Evolutionary conservation across 2,888 invertebrate species (phyloP).

Genomic region (Brachyopa scutellaris): DNA sequence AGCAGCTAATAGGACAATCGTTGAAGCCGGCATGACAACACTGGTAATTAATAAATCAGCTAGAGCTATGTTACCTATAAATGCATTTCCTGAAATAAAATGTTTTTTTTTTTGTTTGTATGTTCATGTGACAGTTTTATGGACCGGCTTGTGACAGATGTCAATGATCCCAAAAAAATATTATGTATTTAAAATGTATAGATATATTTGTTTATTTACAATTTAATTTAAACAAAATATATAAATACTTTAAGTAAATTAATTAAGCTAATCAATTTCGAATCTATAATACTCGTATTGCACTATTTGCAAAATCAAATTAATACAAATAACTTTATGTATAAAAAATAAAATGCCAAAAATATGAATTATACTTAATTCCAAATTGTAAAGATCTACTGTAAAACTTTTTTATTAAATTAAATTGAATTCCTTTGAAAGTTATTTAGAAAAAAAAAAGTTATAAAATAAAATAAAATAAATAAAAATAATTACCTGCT

Average conservation of each 20-base stretch:
- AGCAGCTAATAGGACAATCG: slow-evolving; percentile 87
- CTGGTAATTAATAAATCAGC: slow-evolving; percentile 88
- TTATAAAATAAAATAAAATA: slow-evolving; percentile 2
- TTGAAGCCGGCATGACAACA: slow-evolving; percentile 87
- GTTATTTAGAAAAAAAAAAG: not conserved
- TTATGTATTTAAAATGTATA: not conserved
- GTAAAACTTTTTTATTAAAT: not conserved
- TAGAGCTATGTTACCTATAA: slow-evolving; percentile 87
- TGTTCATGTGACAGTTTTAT: slow-evolving; percentile 16
- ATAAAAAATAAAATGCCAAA: slow-evolving; percentile 24
- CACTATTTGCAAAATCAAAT: no score
- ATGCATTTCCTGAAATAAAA: slow-evolving; percentile 85
- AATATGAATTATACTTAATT: not conserved
- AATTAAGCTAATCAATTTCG: no score
- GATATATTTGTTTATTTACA: not conserved
- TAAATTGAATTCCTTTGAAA: not conserved
- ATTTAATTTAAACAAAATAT: no score
- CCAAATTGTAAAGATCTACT: slow-evolving; percentile 25
- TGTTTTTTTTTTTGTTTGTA: slow-evolving; percentile 54
- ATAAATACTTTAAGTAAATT: not conserved
- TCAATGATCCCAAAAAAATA: not conserved
- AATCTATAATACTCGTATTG: no score
- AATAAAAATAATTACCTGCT: slow-evolving; percentile 83
- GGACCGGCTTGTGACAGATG: not conserved
- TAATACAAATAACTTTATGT: not conserved